phyloP scores from a whole-genome alignment of 2,888 invertebrate species.

The Phaonia tiefii region DNA sequence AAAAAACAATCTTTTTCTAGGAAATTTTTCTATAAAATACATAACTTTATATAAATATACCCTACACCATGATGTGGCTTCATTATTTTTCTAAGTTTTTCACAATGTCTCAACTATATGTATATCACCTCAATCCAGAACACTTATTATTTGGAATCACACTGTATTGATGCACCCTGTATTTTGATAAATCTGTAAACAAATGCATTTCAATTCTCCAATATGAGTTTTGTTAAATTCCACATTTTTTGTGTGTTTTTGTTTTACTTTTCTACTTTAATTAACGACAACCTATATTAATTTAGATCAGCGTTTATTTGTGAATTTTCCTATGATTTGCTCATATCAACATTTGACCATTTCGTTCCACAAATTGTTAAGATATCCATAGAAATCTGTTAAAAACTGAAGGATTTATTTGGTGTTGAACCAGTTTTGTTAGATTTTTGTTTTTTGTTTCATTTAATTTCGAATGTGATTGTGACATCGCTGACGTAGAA shows the following conservation, averaged over 20 bases:
- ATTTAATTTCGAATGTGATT: slow-evolving; percentile 43
- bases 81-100: no score
- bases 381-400: slow-evolving; percentile 15
- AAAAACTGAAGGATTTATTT: slow-evolving; percentile 53
- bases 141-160: no score
- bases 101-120: no score
- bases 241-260: no score
- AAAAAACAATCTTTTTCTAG: no score
- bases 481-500: slow-evolving; percentile 42
- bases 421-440: slow-evolving; percentile 58
- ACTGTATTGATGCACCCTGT: not conserved
- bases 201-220: not conserved
- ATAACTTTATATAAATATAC: no score
- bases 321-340: not conserved
- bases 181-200: slow-evolving; percentile 16
- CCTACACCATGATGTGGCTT: no score
- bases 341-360: not conserved
- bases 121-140: no score
- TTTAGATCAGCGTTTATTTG: not conserved
- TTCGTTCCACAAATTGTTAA: not conserved
- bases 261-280: slow-evolving; percentile 15
- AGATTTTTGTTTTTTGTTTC: slow-evolving; percentile 2
- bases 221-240: slow-evolving; percentile 1
- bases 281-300: slow-evolving; percentile 15
- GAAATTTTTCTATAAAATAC: no score